Conservation (phyloP, 1,140 invertebrate species). For the Aphis gossypii region DNA sequence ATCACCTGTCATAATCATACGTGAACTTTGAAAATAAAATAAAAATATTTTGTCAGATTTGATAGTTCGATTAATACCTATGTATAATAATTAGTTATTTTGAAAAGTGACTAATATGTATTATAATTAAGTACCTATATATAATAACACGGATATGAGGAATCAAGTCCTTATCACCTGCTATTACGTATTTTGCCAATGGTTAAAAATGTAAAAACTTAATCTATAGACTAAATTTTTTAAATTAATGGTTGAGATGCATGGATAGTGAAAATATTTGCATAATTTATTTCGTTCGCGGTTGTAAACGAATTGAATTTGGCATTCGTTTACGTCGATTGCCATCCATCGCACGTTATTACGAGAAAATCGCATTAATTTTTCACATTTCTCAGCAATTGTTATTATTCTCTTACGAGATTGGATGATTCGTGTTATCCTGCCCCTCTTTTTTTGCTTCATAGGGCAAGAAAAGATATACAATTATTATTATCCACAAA, state of each 20-base stretch:
- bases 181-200: not conserved
- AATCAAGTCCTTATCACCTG: not conserved
- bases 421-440: not conserved
- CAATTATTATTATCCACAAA: constrained; percentile 16
- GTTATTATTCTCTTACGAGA: not conserved
- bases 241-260: not conserved
- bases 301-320: not conserved
- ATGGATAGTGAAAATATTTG: not conserved
- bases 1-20: not conserved
- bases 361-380: not conserved
- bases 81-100: not conserved
- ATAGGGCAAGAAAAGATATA: not conserved
- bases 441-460: not conserved
- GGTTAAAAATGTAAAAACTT: not conserved
- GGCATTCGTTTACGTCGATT: not conserved
- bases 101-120: not conserved
- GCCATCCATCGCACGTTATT: not conserved
- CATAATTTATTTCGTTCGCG: not conserved
- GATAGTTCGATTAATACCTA: not conserved
- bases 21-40: not conserved
- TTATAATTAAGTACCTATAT: not conserved
- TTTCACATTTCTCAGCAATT: not conserved
- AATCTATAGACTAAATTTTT: not conserved
- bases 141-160: not conserved
- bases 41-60: not conserved